These are phyloP conservation scores for Polia nebulosa DNA, from an alignment of 2,888 invertebrate genomes.

Conservation along the genomic window DNA sequence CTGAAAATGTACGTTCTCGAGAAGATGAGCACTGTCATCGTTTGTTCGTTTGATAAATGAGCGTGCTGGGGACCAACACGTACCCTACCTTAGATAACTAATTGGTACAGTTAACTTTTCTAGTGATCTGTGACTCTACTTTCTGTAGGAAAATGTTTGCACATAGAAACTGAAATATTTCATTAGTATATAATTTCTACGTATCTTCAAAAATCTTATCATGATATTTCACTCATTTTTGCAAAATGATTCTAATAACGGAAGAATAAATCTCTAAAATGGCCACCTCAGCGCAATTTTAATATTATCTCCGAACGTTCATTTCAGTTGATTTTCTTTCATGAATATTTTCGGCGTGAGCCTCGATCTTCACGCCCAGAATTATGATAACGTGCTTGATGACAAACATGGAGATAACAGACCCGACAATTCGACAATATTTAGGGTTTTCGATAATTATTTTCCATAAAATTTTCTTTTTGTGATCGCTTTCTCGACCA, in stretches of 20 bases:
- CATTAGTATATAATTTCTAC: constrained; percentile 11
- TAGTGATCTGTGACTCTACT: constrained; percentile 30
- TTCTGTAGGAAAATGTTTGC: background rate
- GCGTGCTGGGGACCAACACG: constrained; percentile 10
- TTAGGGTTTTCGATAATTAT: background rate
- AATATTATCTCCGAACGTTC: constrained; percentile 50
- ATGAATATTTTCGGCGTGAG: constrained; percentile 42
- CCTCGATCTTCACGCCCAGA: constrained; percentile 35
- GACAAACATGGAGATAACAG: constrained; percentile 49
- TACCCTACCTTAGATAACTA: constrained; percentile 35
- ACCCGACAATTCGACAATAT: constrained; percentile 10
- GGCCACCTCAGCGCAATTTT: constrained; percentile 33
- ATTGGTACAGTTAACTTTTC: constrained; percentile 36
- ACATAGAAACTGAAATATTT: constrained; percentile 17
- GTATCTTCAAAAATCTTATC: constrained; percentile 9
- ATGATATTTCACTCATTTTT: constrained; percentile 11
- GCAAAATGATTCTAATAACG: constrained; percentile 28
- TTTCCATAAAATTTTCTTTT: constrained; percentile 7
- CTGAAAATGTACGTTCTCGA: constrained; percentile 47
- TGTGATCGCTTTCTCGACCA: background rate
- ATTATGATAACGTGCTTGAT: constrained; percentile 42
- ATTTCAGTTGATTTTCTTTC: constrained; percentile 43
- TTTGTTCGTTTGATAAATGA: constrained; percentile 50
- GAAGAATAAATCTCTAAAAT: constrained; percentile 50
- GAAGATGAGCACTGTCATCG: constrained; percentile 43